Percentiles rank a stretch among this genome's conserved stretches.
Evolutionary conservation across 2,113 vertebrate species (phyloP).

Genomic region (Dermatemys mawii): DNA sequence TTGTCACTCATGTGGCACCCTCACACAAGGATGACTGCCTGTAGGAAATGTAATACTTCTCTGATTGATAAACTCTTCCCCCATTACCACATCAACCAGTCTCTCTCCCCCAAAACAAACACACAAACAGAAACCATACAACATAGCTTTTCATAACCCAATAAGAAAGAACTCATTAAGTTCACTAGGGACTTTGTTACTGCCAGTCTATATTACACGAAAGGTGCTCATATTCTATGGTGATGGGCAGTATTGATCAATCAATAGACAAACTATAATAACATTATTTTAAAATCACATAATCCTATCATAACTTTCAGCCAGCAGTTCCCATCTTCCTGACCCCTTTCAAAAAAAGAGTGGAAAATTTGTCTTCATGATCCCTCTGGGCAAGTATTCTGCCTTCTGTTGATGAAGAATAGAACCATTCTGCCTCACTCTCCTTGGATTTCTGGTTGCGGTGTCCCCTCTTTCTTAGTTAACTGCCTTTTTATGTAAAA

Average conservation of each 20-base stretch:
- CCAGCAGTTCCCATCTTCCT: not conserved
- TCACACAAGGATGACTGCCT: not conserved
- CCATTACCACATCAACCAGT: not conserved
- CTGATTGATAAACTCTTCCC: not conserved
- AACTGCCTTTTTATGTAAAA: not conserved
- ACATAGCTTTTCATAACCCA: not conserved
- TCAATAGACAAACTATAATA: not conserved
- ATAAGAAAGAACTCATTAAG: not conserved
- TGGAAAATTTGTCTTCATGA: not conserved
- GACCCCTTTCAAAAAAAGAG: not conserved
- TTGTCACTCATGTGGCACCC: not conserved
- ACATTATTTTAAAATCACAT: not conserved
- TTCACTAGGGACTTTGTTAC: not conserved
- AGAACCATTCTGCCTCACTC: not conserved
- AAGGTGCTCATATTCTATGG: not conserved
- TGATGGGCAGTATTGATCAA: not conserved
- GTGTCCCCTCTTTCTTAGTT: not conserved
- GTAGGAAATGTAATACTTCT: fast-evolving
- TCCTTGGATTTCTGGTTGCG: not conserved
- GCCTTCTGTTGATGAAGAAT: not conserved
- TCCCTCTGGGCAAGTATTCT: not conserved
- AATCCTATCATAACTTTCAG: not conserved
- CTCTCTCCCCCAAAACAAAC: not conserved
- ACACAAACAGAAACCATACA: not conserved
- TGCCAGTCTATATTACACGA: not conserved